phyloP scores from a whole-genome alignment of 2,797 vertebrate species.

The Pteropus rufus region DNA sequence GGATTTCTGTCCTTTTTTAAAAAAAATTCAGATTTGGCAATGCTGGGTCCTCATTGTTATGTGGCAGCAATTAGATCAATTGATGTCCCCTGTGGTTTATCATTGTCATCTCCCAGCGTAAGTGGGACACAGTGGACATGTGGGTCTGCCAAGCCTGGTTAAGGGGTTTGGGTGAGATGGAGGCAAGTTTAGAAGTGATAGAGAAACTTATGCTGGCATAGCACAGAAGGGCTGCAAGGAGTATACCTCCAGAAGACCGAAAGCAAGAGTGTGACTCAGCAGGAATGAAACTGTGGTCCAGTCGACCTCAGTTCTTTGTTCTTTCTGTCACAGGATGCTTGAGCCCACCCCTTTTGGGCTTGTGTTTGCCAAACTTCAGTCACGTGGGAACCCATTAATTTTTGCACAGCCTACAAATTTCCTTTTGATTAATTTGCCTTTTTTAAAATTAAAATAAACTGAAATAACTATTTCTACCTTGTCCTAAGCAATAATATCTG shows the following conservation, averaged over 20 bases:
- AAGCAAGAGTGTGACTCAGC: neutral
- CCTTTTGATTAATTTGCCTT: neutral
- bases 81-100: neutral
- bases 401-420: neutral
- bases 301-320: neutral
- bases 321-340: neutral
- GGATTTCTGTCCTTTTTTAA: neutral
- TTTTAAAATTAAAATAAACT: neutral
- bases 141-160: neutral
- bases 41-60: neutral
- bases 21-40: neutral
- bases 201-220: neutral
- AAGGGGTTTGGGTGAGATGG: neutral
- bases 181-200: neutral
- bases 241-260: neutral
- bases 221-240: neutral
- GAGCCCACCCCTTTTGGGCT: neutral
- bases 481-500: neutral
- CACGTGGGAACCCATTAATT: neutral
- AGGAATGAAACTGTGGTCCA: neutral
- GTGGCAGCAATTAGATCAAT: neutral
- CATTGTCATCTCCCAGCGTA: neutral
- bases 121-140: neutral
- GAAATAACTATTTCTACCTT: neutral
- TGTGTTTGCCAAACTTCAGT: neutral